Conservation (phyloP, 1,140 invertebrate genomes). For the Pristionchus pacificus region DNA sequence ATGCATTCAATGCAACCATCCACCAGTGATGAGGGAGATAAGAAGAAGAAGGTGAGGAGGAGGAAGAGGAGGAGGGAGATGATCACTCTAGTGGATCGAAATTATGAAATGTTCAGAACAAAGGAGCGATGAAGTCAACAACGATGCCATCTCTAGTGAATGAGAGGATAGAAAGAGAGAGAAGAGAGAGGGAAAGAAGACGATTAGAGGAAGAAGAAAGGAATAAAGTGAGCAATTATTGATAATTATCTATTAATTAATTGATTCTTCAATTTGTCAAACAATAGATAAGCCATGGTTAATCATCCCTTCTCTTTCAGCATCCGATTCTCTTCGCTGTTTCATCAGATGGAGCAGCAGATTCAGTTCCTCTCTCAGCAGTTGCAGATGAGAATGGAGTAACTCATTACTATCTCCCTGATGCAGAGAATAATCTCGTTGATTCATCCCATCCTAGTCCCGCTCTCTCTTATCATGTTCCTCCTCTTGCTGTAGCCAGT, state of each 20-base stretch:
- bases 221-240: too few relatives aligned
- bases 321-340: not conserved
- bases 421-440: conserved; percentile 6
- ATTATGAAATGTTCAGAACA: too few relatives aligned
- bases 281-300: not conserved
- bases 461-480: not conserved
- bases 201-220: too few relatives aligned
- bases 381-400: conserved; percentile 13
- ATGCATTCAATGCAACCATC: too few relatives aligned
- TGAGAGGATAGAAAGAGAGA: not conserved
- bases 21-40: too few relatives aligned
- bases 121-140: too few relatives aligned
- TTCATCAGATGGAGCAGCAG: not conserved
- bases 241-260: too few relatives aligned
- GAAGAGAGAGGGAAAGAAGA: not conserved
- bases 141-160: not conserved
- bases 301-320: not conserved
- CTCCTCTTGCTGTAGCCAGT: too few relatives aligned
- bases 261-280: too few relatives aligned
- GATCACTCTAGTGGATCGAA: too few relatives aligned
- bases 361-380: conserved; percentile 1
- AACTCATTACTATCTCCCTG: conserved; percentile 8
- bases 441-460: not conserved
- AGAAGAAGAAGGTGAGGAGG: not conserved
- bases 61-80: not conserved